Evolutionary conservation across 2,797 vertebrate species (phyloP).

Genomic region (Anguilla pacifica): DNA sequence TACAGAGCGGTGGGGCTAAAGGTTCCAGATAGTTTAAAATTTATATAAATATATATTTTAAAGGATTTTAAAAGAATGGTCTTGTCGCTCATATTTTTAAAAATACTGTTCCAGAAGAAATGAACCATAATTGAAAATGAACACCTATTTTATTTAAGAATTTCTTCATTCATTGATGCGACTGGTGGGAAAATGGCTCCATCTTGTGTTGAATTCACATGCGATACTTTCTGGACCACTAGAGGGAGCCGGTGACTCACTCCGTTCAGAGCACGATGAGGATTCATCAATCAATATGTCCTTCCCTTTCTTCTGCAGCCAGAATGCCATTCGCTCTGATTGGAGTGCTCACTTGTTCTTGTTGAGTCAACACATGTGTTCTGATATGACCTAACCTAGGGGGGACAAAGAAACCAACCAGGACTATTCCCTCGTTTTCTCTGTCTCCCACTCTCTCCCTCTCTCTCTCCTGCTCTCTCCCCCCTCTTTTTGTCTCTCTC

Average conservation of each 20-base stretch:
- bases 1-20: neutral
- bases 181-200: neutral
- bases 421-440: neutral
- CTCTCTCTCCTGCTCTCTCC: neutral
- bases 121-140: too few relatives aligned
- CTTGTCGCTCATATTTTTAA: too few relatives aligned
- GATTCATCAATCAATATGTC: neutral
- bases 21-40: too few relatives aligned
- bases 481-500: neutral
- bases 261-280: neutral
- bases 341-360: neutral
- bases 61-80: too few relatives aligned
- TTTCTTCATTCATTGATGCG: too few relatives aligned
- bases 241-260: neutral
- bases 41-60: too few relatives aligned
- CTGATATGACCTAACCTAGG: neutral
- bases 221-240: neutral
- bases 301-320: neutral
- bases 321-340: neutral
- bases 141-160: too few relatives aligned
- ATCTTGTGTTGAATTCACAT: neutral
- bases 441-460: slow-evolving; percentile 18
- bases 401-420: neutral
- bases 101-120: too few relatives aligned
- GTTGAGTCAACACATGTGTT: slow-evolving; percentile 6